Conservation (phyloP, 2,113 vertebrate species). For the Anseranas semipalmata region DNA sequence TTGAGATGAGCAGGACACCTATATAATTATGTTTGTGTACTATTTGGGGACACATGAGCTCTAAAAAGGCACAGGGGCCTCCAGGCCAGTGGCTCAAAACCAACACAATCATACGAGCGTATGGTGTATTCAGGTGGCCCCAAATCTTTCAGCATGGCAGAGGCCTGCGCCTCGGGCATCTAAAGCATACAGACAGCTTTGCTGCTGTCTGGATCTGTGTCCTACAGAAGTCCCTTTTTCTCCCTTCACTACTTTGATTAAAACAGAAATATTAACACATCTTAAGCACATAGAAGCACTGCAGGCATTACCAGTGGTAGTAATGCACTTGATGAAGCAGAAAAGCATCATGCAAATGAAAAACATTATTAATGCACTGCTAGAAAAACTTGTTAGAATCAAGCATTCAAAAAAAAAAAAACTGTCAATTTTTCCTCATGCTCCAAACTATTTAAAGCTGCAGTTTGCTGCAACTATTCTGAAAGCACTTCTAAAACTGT, state of each 20-base stretch:
- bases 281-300: not conserved
- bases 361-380: not conserved
- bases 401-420: not conserved
- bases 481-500: not conserved
- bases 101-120: accelerated
- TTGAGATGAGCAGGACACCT: not conserved
- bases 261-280: not conserved
- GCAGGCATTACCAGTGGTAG: not conserved
- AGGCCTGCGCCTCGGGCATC: not conserved
- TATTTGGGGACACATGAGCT: not conserved
- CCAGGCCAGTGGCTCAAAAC: not conserved
- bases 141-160: not conserved
- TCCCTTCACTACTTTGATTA: not conserved
- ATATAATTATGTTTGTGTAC: not conserved
- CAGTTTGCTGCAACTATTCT: not conserved
- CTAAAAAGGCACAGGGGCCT: not conserved
- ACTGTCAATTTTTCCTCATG: not conserved
- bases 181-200: accelerated
- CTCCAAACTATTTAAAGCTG: not conserved
- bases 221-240: not conserved
- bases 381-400: not conserved
- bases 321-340: not conserved
- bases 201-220: not conserved
- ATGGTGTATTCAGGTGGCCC: not conserved
- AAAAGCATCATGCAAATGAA: not conserved